phyloP scores from a whole-genome alignment of 2,888 invertebrate genomes.

The Perithous albicinctus region DNA sequence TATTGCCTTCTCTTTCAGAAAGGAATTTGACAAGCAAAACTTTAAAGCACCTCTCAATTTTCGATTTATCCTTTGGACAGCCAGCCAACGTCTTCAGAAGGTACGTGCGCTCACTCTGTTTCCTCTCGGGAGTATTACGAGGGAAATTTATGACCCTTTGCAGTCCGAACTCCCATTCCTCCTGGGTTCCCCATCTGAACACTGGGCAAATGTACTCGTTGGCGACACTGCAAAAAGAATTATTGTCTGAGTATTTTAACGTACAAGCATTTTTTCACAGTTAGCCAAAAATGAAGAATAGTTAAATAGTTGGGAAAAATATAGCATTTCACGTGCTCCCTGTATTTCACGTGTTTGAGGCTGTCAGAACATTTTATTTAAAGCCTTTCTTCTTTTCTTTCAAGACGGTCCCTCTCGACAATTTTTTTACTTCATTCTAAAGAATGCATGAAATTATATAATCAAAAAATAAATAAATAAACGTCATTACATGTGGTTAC shows the following conservation, averaged over 20 bases:
- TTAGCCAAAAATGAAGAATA: too few relatives aligned
- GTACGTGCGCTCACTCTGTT: conserved; percentile 91
- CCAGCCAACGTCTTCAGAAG: conserved; percentile 92
- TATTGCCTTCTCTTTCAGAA: neutral
- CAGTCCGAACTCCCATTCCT: conserved; percentile 94
- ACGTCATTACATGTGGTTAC: too few relatives aligned
- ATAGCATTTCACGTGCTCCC: too few relatives aligned
- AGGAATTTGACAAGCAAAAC: neutral
- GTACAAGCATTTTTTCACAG: too few relatives aligned
- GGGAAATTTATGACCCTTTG: conserved; percentile 92
- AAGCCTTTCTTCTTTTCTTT: too few relatives aligned
- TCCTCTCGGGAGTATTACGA: conserved; percentile 85
- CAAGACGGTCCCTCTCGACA: too few relatives aligned
- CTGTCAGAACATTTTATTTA: too few relatives aligned
- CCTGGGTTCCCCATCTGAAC: conserved; percentile 92
- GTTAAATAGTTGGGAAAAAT: too few relatives aligned
- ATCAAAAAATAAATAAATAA: too few relatives aligned
- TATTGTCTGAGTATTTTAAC: neutral
- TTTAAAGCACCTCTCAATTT: conserved; percentile 86
- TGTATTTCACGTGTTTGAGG: too few relatives aligned
- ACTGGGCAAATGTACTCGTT: conserved; percentile 93
- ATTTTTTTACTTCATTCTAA: too few relatives aligned
- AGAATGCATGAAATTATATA: too few relatives aligned
- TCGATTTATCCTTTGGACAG: conserved; percentile 90
- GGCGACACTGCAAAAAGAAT: conserved; percentile 87